These are phyloP conservation scores for Aphidoletes aphidimyza DNA, from an alignment of 2,888 invertebrate genomes.

Conservation along the genomic window DNA sequence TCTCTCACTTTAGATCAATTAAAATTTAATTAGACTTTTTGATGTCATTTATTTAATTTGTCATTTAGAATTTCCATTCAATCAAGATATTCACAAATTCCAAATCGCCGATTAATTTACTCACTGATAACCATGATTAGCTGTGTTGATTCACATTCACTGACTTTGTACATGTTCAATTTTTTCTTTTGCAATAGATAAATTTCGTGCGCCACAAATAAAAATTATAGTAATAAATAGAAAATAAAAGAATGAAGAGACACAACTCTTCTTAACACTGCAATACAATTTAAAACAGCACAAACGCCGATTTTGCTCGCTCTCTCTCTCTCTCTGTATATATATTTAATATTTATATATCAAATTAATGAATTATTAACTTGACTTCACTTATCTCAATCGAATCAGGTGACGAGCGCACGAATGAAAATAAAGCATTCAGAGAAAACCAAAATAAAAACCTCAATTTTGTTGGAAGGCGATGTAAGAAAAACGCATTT, in stretches of 20 bases:
- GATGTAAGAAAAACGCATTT: not conserved
- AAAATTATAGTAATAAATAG: not conserved
- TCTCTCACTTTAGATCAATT: not conserved
- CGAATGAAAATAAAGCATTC: not conserved
- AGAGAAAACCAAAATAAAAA: not conserved
- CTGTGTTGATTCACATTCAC: not conserved
- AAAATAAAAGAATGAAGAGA: not conserved
- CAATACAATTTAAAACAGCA: not conserved
- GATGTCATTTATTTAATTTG: not conserved
- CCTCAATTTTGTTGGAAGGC: not conserved
- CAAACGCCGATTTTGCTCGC: not conserved
- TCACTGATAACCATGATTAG: slow-evolving; percentile 27
- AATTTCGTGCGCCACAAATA: not conserved
- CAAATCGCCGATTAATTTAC: not conserved
- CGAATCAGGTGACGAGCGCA: not conserved
- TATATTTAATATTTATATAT: not conserved
- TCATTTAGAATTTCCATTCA: not conserved
- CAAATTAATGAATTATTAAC: not conserved
- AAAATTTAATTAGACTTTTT: not conserved
- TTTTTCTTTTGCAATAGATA: not conserved
- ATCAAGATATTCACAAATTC: not conserved
- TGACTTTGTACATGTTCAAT: too few species aligned
- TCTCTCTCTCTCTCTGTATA: not conserved
- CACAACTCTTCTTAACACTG: not conserved
- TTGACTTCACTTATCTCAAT: slow-evolving; percentile 20